Conservation (phyloP, 2,888 invertebrate genomes). For the Apamea epomidion region DNA sequence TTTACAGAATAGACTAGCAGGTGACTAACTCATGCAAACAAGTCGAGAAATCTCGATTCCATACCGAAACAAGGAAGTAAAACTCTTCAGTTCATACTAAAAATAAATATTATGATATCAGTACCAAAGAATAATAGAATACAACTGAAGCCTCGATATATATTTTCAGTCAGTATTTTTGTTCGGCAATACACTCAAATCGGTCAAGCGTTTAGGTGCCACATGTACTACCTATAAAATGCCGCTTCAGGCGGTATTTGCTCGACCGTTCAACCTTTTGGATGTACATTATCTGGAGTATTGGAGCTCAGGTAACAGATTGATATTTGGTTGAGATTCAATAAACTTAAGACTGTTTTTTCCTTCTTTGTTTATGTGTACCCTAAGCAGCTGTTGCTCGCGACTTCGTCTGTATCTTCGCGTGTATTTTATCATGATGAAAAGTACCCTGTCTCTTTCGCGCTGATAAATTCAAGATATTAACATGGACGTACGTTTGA, state of each 20-base stretch:
- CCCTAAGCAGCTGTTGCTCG: background rate
- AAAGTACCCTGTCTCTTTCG: background rate
- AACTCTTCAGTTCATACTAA: background rate
- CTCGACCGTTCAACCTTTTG: conserved; percentile 31
- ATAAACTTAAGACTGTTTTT: background rate
- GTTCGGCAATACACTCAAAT: conserved; percentile 20
- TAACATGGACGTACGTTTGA: background rate
- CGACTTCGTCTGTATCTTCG: background rate
- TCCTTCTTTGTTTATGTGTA: background rate
- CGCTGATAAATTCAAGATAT: background rate
- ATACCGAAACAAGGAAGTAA: background rate
- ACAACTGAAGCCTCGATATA: background rate
- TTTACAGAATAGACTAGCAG: background rate
- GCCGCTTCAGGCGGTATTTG: conserved; percentile 35
- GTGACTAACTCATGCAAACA: background rate
- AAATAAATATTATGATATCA: conserved; percentile 2
- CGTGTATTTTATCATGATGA: background rate
- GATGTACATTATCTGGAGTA: conserved; percentile 23
- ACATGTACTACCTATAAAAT: conserved; percentile 38
- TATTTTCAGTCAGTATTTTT: conserved; percentile 8
- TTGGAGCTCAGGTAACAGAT: conserved; percentile 36
- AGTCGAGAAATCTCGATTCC: background rate
- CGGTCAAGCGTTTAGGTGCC: conserved; percentile 45
- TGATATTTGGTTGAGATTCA: conserved; percentile 4
- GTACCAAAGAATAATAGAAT: background rate